Percentiles rank a stretch among this genome's conserved stretches.
Evolutionary conservation across 2,113 vertebrate genomes (phyloP).

Genomic region (Gallinago undulata): DNA sequence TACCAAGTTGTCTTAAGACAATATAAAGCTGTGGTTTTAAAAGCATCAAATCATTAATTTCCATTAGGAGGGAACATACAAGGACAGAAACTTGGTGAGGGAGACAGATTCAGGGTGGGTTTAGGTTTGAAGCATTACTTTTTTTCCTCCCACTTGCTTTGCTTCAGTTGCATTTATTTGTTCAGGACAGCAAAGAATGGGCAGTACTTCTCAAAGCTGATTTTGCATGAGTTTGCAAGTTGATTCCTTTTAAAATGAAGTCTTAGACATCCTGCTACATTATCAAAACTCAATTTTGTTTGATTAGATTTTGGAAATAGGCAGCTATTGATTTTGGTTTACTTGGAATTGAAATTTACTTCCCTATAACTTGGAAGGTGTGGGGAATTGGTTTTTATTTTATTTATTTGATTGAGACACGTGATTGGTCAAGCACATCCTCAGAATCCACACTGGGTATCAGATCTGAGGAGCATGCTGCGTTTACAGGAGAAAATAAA

Average conservation of each 20-base stretch:
- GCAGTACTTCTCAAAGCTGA: neutral
- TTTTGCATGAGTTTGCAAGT: neutral
- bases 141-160: neutral
- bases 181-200: neutral
- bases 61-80: neutral
- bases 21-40: neutral
- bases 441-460: neutral
- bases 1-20: neutral
- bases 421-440: neutral
- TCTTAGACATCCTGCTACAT: neutral
- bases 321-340: neutral
- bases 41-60: neutral
- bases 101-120: neutral
- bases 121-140: neutral
- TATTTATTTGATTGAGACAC: neutral
- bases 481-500: neutral
- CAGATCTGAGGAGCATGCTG: neutral
- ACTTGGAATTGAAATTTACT: neutral
- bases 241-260: neutral
- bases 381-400: neutral
- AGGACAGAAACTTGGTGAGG: rapidly evolving
- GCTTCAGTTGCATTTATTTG: neutral
- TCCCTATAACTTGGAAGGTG: neutral
- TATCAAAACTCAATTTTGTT: neutral
- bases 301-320: neutral